phyloP scores from a whole-genome alignment of 2,797 vertebrate genomes.

The Ctenopoma kingsleyae region DNA sequence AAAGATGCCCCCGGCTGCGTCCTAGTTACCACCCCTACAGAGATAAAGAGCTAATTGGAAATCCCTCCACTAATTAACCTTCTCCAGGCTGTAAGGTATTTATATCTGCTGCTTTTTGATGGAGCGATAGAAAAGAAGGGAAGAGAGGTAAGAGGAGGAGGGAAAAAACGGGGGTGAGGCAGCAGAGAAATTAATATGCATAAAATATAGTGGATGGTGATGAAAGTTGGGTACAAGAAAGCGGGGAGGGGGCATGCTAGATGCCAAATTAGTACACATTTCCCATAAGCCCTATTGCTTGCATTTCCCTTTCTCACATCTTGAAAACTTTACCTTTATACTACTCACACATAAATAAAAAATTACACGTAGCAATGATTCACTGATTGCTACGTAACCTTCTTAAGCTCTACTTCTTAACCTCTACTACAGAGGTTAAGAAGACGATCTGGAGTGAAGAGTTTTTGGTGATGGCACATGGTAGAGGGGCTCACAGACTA shows the following conservation, averaged over 20 bases:
- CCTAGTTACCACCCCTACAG: constrained; percentile 84
- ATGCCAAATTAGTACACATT: neutral
- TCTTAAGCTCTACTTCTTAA: neutral
- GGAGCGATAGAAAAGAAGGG: constrained; percentile 32
- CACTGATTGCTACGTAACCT: neutral
- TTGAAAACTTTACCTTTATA: no score
- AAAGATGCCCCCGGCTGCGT: constrained; percentile 75
- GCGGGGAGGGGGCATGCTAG: neutral
- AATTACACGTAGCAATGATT: no score
- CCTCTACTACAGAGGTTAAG: no score
- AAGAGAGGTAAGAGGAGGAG: constrained; percentile 18
- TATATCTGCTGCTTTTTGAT: constrained; percentile 80
- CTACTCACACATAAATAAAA: no score
- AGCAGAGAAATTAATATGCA: constrained; percentile 38
- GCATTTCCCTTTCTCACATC: no score
- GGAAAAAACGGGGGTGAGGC: constrained; percentile 9
- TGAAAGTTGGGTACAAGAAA: constrained; percentile 32
- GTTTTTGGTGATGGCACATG: neutral
- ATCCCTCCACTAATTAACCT: constrained; percentile 88
- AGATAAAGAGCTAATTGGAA: constrained; percentile 88
- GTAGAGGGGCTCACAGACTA: neutral
- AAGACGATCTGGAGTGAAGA: no score
- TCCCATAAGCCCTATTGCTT: neutral
- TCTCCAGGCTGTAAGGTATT: constrained; percentile 84
- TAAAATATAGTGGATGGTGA: constrained; percentile 30